Conservation (phyloP, 2,113 vertebrate species). For the Silurus asotus region DNA sequence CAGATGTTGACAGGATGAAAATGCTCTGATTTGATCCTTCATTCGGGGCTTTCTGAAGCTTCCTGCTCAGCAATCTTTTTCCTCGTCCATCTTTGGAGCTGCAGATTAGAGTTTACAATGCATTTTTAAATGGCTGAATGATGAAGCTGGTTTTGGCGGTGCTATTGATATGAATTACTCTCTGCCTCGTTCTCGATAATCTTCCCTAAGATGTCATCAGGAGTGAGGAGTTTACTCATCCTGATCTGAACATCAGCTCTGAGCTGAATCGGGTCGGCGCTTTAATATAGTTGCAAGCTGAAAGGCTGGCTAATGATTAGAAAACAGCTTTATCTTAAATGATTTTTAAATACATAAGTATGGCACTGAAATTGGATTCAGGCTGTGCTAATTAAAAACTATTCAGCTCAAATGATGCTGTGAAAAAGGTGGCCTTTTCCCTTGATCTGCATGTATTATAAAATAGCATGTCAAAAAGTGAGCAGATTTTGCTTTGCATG, state of each 20-base stretch:
- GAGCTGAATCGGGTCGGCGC: conserved; percentile 26
- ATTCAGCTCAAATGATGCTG: conserved; percentile 44
- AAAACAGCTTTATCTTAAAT: conserved; percentile 45
- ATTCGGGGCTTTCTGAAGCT: conserved; percentile 44
- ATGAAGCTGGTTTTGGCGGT: conserved; percentile 42
- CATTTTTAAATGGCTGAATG: conserved; percentile 38
- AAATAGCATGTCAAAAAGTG: conserved; percentile 8
- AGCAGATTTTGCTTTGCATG: background rate
- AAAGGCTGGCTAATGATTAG: conserved; percentile 45
- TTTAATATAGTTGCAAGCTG: conserved; percentile 30
- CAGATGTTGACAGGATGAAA: conserved; percentile 50
- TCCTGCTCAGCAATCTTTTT: conserved; percentile 16
- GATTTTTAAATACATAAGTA: conserved; percentile 48
- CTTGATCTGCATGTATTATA: background rate
- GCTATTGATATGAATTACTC: conserved; percentile 39
- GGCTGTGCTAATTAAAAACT: conserved; percentile 45
- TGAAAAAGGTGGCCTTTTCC: conserved; percentile 37
- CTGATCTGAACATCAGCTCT: conserved; percentile 35
- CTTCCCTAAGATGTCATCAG: conserved; percentile 33
- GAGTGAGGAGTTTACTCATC: conserved; percentile 44
- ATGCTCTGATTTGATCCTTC: conserved; percentile 55
- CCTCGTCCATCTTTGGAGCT: conserved; percentile 25
- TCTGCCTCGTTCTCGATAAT: conserved; percentile 25
- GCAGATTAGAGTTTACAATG: conserved; percentile 39
- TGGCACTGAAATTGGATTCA: conserved; percentile 40